Conservation (phyloP, 2,888 invertebrate species). For the Calephelis perditalis region DNA sequence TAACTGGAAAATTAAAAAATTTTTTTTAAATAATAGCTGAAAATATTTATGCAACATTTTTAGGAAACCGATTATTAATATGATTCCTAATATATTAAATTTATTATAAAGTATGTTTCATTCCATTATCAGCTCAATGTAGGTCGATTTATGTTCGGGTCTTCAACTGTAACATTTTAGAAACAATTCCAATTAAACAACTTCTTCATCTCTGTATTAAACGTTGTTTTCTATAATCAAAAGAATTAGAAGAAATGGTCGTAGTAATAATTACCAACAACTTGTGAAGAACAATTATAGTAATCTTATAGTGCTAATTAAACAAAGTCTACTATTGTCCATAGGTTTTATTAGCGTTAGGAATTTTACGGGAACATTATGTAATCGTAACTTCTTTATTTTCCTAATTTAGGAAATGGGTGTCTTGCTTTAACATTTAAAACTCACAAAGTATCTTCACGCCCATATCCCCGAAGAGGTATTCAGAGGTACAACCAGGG, state of each 20-base stretch:
- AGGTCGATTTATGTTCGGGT: too few relatives aligned
- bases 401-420: background rate
- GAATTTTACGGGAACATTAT: background rate
- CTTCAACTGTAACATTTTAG: too few relatives aligned
- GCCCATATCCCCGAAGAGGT: too few relatives aligned
- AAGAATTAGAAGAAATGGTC: background rate
- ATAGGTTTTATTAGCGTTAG: conserved; percentile 7
- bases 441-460: background rate
- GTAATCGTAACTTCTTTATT: background rate
- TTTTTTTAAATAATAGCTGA: too few relatives aligned
- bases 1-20: too few relatives aligned
- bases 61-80: too few relatives aligned
- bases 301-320: conserved; percentile 4
- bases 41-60: too few relatives aligned
- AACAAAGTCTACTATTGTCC: conserved; percentile 10
- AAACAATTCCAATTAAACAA: too few relatives aligned
- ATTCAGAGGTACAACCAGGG: too few relatives aligned
- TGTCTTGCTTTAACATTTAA: background rate
- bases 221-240: background rate
- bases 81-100: too few relatives aligned
- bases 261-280: conserved; percentile 4
- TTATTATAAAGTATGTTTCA: too few relatives aligned
- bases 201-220: background rate
- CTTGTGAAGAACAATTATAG: conserved; percentile 7
- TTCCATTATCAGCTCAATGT: too few relatives aligned